A percentile compares a stretch with the other conserved stretches of the same genome.
Conservation (phyloP, 2,113 vertebrate genomes). For the Dasyornis broadbenti region DNA sequence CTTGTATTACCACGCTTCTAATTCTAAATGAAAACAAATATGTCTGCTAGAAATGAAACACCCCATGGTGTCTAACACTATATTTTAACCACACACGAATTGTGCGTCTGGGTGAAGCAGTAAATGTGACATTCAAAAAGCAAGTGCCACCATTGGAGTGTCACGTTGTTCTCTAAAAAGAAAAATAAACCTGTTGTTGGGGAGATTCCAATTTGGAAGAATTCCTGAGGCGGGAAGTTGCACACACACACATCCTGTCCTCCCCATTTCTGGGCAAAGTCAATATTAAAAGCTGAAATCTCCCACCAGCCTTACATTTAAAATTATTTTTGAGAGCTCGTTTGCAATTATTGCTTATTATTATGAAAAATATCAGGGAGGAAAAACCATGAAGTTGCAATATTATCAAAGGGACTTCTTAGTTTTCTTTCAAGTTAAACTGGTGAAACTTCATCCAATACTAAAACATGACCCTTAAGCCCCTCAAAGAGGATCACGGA, state of each 20-base stretch:
- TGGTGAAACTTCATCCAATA: background rate
- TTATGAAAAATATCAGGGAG: background rate
- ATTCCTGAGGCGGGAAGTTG: background rate
- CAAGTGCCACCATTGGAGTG: background rate
- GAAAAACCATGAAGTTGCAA: background rate
- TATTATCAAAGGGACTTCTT: background rate
- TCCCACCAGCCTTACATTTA: background rate
- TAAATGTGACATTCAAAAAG: background rate
- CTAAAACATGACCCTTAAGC: background rate
- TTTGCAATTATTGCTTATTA: background rate
- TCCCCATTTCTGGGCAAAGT: background rate
- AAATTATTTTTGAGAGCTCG: background rate
- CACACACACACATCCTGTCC: too few species aligned
- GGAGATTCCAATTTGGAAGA: background rate
- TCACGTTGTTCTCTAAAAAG: background rate
- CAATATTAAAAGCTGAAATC: background rate
- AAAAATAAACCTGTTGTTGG: background rate
- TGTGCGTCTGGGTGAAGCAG: background rate
- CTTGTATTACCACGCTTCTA: background rate
- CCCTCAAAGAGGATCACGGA: rapidly evolving
- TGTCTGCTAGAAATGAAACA: background rate
- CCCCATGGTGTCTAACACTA: background rate
- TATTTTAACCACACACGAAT: background rate
- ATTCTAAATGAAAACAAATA: background rate
- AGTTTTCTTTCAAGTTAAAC: background rate